A percentile compares a stretch with the other conserved stretches of the same genome.
phyloP scores from a whole-genome alignment of 1,140 invertebrate species.

The Anastrepha ludens region DNA sequence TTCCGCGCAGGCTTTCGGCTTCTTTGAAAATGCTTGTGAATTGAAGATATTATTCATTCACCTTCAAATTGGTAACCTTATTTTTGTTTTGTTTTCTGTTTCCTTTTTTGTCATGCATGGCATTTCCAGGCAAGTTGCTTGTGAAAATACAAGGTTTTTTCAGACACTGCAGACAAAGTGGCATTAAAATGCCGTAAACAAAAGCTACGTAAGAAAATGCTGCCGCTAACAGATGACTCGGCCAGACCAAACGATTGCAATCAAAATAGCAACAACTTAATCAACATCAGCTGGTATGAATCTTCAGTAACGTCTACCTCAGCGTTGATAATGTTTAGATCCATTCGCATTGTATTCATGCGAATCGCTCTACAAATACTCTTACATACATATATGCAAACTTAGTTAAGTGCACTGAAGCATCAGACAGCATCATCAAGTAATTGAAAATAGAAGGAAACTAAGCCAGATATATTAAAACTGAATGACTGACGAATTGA shows the following conservation, averaged over 20 bases:
- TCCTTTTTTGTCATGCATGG: neutral
- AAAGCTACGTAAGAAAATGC: neutral
- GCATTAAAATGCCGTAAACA: slow-evolving; percentile 25
- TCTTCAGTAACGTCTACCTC: too few relatives aligned
- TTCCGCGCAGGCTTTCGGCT: too few relatives aligned
- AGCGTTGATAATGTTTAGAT: neutral
- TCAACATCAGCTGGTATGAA: neutral
- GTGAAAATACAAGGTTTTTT: neutral
- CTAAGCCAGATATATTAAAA: neutral
- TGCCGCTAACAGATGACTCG: neutral
- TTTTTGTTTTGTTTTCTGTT: too few relatives aligned
- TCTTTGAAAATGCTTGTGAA: too few relatives aligned
- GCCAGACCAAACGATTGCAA: neutral
- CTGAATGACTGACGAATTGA: slow-evolving; percentile 9
- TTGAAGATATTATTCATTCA: neutral
- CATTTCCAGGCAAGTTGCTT: neutral
- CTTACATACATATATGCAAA: neutral
- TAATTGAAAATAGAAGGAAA: neutral
- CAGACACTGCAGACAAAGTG: neutral
- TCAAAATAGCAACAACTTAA: neutral
- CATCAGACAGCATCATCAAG: neutral
- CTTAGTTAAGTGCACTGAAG: too few relatives aligned
- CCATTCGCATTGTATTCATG: neutral
- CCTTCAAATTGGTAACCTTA: neutral
- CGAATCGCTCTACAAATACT: neutral